A percentile compares a stretch with the other conserved stretches of the same genome.
Evolutionary conservation across 2,888 invertebrate species (phyloP).

Genomic region (Harmothoe impar): DNA sequence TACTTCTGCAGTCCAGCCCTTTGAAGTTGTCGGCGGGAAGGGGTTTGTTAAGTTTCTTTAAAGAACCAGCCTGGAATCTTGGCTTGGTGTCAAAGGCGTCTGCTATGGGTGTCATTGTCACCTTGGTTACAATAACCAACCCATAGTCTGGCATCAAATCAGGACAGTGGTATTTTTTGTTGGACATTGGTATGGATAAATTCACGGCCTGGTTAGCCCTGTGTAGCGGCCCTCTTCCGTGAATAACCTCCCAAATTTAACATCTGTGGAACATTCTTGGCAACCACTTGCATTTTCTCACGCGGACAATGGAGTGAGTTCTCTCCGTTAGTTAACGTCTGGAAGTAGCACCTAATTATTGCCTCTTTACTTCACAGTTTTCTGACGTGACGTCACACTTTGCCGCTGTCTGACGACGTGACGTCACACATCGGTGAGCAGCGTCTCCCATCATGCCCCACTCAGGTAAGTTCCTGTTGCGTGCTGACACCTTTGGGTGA

Average conservation of each 20-base stretch:
- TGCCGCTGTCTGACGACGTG: not conserved
- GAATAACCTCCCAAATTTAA: not conserved
- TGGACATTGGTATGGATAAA: not conserved
- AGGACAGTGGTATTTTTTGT: not conserved
- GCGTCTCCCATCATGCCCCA: slow-evolving; percentile 46
- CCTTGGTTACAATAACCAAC: not conserved
- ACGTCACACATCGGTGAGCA: slow-evolving; percentile 6
- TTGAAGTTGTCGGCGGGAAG: not conserved
- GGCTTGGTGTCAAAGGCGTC: not conserved
- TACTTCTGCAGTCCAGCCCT: not conserved
- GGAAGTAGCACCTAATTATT: not conserved
- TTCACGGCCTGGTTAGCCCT: not conserved
- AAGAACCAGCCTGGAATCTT: not conserved
- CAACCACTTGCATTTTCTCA: slow-evolving; percentile 23
- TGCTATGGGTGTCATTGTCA: not conserved
- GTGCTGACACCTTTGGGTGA: not conserved
- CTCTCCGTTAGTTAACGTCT: not conserved
- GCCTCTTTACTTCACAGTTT: slow-evolving; percentile 46
- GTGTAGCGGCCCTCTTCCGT: not conserved
- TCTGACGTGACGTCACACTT: slow-evolving; percentile 10
- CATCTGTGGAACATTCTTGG: not conserved
- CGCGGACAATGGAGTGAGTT: not conserved
- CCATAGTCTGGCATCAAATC: slow-evolving; percentile 1
- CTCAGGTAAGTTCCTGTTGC: slow-evolving; percentile 44
- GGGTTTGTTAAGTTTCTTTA: not conserved